phyloP scores from a whole-genome alignment of 2,797 vertebrate genomes.

The Hydrocynus forskahlii region DNA sequence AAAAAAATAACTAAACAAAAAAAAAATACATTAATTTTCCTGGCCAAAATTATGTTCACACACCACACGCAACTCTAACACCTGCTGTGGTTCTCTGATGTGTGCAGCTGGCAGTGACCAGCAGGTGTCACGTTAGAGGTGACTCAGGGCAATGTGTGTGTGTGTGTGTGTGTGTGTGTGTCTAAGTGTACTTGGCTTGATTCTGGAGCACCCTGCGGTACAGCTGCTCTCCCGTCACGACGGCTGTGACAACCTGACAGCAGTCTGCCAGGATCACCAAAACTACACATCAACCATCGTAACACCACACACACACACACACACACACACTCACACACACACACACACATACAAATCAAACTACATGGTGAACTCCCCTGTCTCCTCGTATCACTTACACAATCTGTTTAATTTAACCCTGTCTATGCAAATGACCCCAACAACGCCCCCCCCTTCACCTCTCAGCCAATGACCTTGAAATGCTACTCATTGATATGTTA shows the following conservation, averaged over 20 bases:
- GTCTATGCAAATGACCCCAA: constrained; percentile 4
- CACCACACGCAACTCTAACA: neutral
- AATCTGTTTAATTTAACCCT: constrained; percentile 2
- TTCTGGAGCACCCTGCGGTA: constrained; percentile 12
- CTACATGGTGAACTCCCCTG: neutral
- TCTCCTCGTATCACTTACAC: constrained; percentile 9
- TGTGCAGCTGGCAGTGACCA: constrained; percentile 28
- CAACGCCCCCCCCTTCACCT: neutral
- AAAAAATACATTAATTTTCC: neutral
- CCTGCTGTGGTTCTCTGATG: constrained; percentile 12
- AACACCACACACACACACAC: neutral
- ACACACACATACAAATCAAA: too few relatives aligned
- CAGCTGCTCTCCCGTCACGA: constrained; percentile 37
- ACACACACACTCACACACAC: neutral
- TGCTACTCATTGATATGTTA: neutral
- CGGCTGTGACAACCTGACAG: constrained; percentile 30
- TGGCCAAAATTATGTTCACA: neutral
- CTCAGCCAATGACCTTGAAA: constrained; percentile 10
- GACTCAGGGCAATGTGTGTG: neutral
- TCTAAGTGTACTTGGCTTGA: constrained; percentile 18
- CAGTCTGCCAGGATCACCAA: constrained; percentile 12
- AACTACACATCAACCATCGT: constrained; percentile 13
- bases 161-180: constrained; percentile 16
- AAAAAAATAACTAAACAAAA: too few relatives aligned
- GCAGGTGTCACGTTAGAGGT: constrained; percentile 27